Evolutionary conservation across 1,140 invertebrate species (phyloP).

Genomic region (Drosophila auraria): DNA sequence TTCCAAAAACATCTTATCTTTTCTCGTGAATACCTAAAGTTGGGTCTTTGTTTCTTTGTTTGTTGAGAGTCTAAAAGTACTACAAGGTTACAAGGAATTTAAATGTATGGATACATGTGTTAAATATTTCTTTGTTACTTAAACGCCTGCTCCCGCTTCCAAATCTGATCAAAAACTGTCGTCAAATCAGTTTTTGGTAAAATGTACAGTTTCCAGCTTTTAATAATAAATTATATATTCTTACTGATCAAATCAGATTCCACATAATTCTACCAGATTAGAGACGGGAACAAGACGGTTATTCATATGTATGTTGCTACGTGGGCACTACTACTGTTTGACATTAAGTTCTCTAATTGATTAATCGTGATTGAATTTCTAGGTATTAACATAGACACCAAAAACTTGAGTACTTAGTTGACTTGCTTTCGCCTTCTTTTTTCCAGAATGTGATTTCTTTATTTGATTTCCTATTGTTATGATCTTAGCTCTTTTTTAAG

Average conservation of each 20-base stretch:
- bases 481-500: constrained; percentile 53
- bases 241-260: not conserved
- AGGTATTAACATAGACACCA: constrained; percentile 81
- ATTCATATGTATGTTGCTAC: constrained; percentile 37
- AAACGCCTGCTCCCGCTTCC: constrained; percentile 6
- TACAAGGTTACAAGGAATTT: constrained; percentile 48
- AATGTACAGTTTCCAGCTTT: constrained; percentile 3
- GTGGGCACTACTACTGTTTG: constrained; percentile 64
- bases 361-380: constrained; percentile 72
- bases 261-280: not conserved
- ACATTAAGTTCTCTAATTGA: constrained; percentile 76
- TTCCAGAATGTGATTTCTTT: not conserved
- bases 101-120: constrained; percentile 50
- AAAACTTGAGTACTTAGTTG: constrained; percentile 72
- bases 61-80: constrained; percentile 51
- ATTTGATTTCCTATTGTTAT: constrained; percentile 39
- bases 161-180: constrained; percentile 1
- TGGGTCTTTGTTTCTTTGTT: constrained; percentile 39
- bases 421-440: not conserved
- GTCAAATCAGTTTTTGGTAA: not conserved
- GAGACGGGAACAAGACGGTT: not conserved
- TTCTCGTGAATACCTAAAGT: constrained; percentile 37
- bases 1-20: constrained; percentile 49
- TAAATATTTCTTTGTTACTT: constrained; percentile 35
- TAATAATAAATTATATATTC: not conserved